Base-by-base conservation (phyloP, 30 jellyfish, hydroid and myxozoan species). In the Cassiopea xamachana region DNA sequence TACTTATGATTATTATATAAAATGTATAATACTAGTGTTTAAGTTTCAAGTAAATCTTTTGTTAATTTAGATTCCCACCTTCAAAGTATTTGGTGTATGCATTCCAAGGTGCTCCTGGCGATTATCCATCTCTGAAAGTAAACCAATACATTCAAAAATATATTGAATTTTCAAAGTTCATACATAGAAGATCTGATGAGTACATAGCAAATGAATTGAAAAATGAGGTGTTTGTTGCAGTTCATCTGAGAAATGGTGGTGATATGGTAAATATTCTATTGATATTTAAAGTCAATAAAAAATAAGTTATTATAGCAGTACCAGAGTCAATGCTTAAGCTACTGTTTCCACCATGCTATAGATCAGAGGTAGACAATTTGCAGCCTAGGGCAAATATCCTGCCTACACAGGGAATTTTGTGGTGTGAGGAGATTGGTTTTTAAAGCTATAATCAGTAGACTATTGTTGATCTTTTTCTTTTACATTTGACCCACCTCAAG, bases 41-140 rank as follows among this genome's bases (percentile, higher is more conserved):
- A 27, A 7, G 13, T 4, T 48, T 48, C 9, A 19, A 5, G 17
- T 6, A 75, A 18, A 75, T 5, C 43, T 64, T 64, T 64, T 27
- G 8, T 64, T 4, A 9, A 64, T 2, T 64, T 45, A 96, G 98
- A 73, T 92, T 90, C 84, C 97, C 99, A 8, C 77, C 97, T 8
- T 68, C 84, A 5, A 80, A 92, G 10, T 92, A 61, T 60, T 94
- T 90, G 27, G 98, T 96, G 48, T 61, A 81, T 85, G 99, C 99
- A 79, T 96, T 96, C 87, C 99, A 92, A 92, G 98, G 99, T 6
- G 98, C 99, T 3, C 99, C 99, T 48, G 99, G 98, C 0, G 94
- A 89, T 60, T 96, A 87, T 69, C 99, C 99, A 0, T 96, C 99
- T 12, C 50, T 60, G 67, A 82, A 75, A 80, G 73, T 27, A 48